Base-by-base conservation (phyloP, 2,888 invertebrate genomes). In the Neuroscelio doddi region DNA sequence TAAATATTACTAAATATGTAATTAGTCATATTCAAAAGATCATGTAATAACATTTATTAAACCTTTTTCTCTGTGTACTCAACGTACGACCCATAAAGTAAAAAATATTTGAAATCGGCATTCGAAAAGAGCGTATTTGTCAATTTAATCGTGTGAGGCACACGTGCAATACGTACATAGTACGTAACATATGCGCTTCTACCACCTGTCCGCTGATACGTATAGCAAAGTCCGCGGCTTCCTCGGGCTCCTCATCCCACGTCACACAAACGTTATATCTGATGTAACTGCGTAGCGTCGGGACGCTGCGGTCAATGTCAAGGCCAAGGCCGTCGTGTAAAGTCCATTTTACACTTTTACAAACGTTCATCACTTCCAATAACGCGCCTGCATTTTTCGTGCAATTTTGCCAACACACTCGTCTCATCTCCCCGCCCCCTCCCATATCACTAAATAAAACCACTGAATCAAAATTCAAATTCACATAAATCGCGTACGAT, bases 251-350 rank as follows among this genome's bases (percentile, higher is more conserved):
- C 67, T 45, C 49, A 27, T 47, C 41, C 50, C 57, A 47, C 66
- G 59, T 68, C 67, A 57, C 56, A 59, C 75, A 71, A 75, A 72
- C 71, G 76, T 70, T 5, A 3, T 7, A 12, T 77, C 77, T 79
- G 80, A 80, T 80, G 81, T 77, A 80, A 82, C 79, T 82, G 81
- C 82, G 81, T 81, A 81, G 80, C 78, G 77, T 80, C 79, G 78
- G 80, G 80, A 80, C 80, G 78, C 74, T 74, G 73, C 73, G 76
- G 78, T 78, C 74, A 70, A 78, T 78, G 78, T 78, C 76, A 78
- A 78, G 77, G 77, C 73, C 75, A 76, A 76, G 75, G 76, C 64
- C 71, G 66, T 47, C 64, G 66, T 65, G 67, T 68, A 64, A 61
- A 64, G 61, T 50, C 52, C 46, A 39, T 65, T 53, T 58, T 45